These are phyloP conservation scores for Cotesia chilonis DNA, from an alignment of 1,140 invertebrate species.

Conservation along the genomic window DNA sequence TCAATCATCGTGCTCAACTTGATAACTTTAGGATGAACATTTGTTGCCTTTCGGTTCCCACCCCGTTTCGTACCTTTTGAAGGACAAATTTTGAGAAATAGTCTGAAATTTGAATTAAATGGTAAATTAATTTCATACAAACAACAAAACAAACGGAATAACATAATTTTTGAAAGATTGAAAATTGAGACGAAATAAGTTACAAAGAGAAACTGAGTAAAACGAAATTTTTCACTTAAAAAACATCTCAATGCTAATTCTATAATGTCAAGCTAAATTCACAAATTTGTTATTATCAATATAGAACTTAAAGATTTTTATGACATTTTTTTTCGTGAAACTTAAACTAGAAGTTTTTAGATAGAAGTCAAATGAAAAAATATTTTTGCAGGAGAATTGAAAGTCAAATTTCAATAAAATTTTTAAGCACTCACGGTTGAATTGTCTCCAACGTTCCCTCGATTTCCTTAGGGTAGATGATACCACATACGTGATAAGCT, in stretches of 20 bases:
- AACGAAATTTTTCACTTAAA: not conserved
- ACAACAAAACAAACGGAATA: constrained; percentile 29
- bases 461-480: not conserved
- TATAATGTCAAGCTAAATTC: not conserved
- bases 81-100: constrained; percentile 3
- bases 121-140: not conserved
- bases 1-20: not conserved
- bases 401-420: not conserved
- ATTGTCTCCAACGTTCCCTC: not conserved
- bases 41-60: not conserved
- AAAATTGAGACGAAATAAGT: too few relatives aligned
- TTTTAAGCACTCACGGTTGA: not conserved
- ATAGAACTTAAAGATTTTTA: not conserved
- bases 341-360: too few relatives aligned
- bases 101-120: not conserved
- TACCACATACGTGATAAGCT: not conserved
- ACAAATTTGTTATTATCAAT: not conserved
- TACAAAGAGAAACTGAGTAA: too few relatives aligned
- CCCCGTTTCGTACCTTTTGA: not conserved
- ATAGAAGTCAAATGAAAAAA: too few relatives aligned
- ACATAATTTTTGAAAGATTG: constrained; percentile 28
- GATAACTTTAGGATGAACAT: not conserved
- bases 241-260: not conserved
- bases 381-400: not conserved
- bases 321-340: not conserved